Base-by-base conservation (phyloP, 2,888 invertebrate species). In the Polyploca ridens region DNA sequence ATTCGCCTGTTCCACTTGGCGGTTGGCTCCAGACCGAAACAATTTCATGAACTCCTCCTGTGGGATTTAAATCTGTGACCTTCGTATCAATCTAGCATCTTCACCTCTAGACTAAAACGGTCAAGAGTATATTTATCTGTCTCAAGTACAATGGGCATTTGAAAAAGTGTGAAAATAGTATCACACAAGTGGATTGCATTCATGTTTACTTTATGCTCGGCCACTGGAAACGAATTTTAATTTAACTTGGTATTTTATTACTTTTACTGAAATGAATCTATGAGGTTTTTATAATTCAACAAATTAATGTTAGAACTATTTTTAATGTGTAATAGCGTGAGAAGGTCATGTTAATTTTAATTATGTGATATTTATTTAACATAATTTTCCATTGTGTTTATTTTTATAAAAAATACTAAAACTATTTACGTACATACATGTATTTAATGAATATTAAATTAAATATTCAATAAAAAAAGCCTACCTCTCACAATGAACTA, bases 61-160 rank as follows among this genome's bases (percentile, higher is more conserved):
- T 35, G 74, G 67, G 72, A 74, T 46, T 71, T 57, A 35, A 69
- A 72, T 61, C 64, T 63, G 62, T 58, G 69, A 72, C 69, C 69
- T 68, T 64, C 33, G n/a, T 16, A 19, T 44, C 58, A 65, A 64
- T 54, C 46, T 58, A 19, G 8, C 54, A 19, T 62, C 49, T 69
- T 71, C 67, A 76, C 71, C 73, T 74, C 63, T 60, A 60, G 59
- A 62, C 63, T 54, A 27, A 27, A n/a, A 19, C 63, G 66, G 66
- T 63, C 66, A 66, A 63, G 49, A 62, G 58, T 44, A 19, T 62
- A 58, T 38, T 41, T 69, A 64, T 64, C 62, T 41, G 66, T 54
- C 54, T 54, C n/a, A 19, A 54, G 54, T 19, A 54, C 54, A 19
- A 19, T 54, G 19, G 54, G 19, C 7, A n/a, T 19, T 16, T 10